These are phyloP conservation scores for Drosophila jambulina DNA, from an alignment of 1,140 invertebrate species.

Conservation along the genomic window DNA sequence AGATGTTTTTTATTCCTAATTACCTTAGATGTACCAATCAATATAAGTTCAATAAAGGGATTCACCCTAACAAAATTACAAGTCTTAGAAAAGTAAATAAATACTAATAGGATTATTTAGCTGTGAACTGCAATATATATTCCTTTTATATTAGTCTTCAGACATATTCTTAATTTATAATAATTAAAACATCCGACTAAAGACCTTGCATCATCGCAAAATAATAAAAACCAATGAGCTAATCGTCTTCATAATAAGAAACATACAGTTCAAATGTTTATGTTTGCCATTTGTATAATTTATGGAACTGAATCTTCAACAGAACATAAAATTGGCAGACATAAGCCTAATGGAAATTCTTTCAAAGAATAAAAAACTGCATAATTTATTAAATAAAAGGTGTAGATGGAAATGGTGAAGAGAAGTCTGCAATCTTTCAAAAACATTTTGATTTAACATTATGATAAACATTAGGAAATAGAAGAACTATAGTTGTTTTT, in stretches of 20 bases:
- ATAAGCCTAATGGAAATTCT: neutral
- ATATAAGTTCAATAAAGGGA: too few species aligned
- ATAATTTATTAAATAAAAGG: neutral
- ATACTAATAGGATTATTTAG: too few species aligned
- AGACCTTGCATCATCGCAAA: neutral
- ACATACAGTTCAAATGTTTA: conserved; percentile 1
- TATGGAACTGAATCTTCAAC: conserved; percentile 9
- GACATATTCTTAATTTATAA: neutral
- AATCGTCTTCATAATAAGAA: conserved; percentile 5
- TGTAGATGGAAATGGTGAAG: neutral
- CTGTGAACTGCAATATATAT: neutral
- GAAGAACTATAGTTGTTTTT: too few species aligned
- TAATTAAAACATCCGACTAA: neutral
- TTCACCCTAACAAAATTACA: too few species aligned
- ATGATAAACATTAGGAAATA: too few species aligned
- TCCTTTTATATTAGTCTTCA: too few species aligned
- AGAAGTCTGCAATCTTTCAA: neutral
- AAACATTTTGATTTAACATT: neutral
- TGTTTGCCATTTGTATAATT: conserved; percentile 2
- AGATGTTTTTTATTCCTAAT: too few species aligned
- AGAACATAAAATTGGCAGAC: conserved; percentile 1
- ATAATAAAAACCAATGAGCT: neutral
- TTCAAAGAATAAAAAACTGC: neutral
- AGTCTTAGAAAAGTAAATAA: too few species aligned
- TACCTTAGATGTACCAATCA: too few species aligned